Conservation (phyloP, 1,140 invertebrate species). For the Scaptodrosophila lebanonensis region DNA sequence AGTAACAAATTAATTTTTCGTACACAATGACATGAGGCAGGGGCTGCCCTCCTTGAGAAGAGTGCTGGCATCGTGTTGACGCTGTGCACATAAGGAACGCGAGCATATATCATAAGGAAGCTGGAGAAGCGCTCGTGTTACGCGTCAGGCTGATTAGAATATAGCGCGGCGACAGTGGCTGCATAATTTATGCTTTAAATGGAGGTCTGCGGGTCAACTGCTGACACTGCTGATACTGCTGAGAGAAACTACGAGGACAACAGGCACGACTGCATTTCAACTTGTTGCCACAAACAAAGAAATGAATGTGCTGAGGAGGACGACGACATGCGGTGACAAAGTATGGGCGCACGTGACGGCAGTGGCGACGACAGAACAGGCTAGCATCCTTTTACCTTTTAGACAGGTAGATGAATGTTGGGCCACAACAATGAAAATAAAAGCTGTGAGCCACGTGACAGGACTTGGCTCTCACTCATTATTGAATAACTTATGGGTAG, state of each 20-base stretch:
- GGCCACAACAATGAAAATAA: conserved; percentile 61
- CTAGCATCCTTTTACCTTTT: conserved; percentile 12
- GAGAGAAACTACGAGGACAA: background rate
- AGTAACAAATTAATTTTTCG: conserved; percentile 68
- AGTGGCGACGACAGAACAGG: conserved; percentile 57
- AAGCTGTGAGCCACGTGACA: conserved; percentile 61
- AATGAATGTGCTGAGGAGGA: background rate
- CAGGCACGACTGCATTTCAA: conserved; percentile 10
- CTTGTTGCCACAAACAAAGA: conserved; percentile 34
- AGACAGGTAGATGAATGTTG: conserved; percentile 19
- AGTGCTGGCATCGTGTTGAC: conserved; percentile 1
- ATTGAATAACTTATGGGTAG: conserved; percentile 62
- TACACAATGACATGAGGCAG: conserved; percentile 47
- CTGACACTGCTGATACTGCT: background rate
- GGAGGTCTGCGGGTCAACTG: conserved; percentile 68
- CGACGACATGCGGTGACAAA: conserved; percentile 51
- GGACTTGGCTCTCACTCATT: conserved; percentile 57
- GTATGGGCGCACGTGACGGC: conserved; percentile 61
- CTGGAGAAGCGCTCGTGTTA: conserved; percentile 43
- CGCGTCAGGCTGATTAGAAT: conserved; percentile 73
- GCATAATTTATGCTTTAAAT: conserved; percentile 65
- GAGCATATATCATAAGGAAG: conserved; percentile 45
- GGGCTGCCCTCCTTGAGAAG: conserved; percentile 11
- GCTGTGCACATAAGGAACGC: background rate
- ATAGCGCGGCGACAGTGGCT: conserved; percentile 50